Base-by-base conservation (phyloP, 2,797 vertebrate genomes). In the Morus bassanus region DNA sequence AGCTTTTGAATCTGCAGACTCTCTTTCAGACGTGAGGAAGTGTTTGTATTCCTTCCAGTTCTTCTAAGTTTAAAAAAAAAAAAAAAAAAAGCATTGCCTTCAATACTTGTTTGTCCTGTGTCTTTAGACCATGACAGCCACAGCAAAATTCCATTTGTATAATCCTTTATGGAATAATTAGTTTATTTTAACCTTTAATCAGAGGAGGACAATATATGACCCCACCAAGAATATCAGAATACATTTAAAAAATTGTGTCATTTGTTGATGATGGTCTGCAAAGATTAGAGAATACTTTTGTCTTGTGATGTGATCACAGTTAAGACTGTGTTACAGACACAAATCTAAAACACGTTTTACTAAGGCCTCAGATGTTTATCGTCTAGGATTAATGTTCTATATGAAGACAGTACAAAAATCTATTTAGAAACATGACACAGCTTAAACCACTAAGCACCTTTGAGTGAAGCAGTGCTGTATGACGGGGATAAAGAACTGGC, bases 391-490 rank as follows among this genome's bases (percentile, higher is more conserved):
- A 93, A 50, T 80, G 53, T 51, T 92, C 35, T 85, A 10, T 53
- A 88, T 16, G 48, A 93, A 97, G 96, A 84, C 31, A 76, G 31
- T 78, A 88, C 23, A 91, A 76, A 96, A 94, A 96, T 83, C 73
- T 89, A 17, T 86, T 87, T 84, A 92, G 56, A 73, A 95, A 95
- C 5, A 37, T 63, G 24, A 88, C 89, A 93, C 77, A 86, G 35
- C 45, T 95, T 61, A 89, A 72, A 90, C 9, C 85, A 76, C 46
- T 94, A 84, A 91, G 50, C 57, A 79, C 63, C 78, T 93, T 57
- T 65, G 79, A 95, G 91, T 79, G 95, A 97, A 94, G 50, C 24
- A 85, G 11, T 1, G 7, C 35, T 87, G 10, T 37, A 50, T 81
- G 53, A 75, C 76, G 93, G 33, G 85, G 41, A 94, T 89, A 76